Percentiles rank a stretch among this genome's conserved stretches.
Conservation (phyloP, 1,140 invertebrate species). For the Diuraphis noxia region DNA sequence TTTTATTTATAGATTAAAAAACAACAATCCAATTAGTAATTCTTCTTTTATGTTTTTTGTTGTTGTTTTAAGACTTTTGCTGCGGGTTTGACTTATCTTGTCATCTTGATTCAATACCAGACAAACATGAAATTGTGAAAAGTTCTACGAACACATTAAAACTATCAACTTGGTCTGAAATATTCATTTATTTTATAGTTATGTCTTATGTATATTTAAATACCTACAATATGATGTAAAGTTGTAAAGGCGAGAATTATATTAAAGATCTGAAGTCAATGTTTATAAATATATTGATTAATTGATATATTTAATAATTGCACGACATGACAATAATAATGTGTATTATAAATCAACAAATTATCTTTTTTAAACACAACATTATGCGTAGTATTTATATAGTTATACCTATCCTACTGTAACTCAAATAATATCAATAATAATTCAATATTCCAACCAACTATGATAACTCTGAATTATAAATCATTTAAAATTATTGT, state of each 20-base stretch:
- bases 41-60: background rate
- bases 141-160: background rate
- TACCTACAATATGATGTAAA: too few species aligned
- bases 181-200: background rate
- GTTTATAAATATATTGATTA: too few species aligned
- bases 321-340: background rate
- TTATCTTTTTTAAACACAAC: background rate
- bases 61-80: background rate
- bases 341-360: background rate
- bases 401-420: background rate
- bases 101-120: background rate
- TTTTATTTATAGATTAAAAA: background rate
- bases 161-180: background rate
- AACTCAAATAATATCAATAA: background rate
- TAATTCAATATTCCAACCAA: too few species aligned
- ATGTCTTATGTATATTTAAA: too few species aligned
- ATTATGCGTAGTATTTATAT: background rate
- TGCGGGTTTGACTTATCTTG: background rate
- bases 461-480: background rate
- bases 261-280: too few species aligned
- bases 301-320: background rate
- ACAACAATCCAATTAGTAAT: background rate
- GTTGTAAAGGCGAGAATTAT: too few species aligned
- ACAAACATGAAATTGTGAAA: background rate
- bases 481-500: background rate